Conservation (phyloP, 1,140 invertebrate genomes). For the Magallana gigas region DNA sequence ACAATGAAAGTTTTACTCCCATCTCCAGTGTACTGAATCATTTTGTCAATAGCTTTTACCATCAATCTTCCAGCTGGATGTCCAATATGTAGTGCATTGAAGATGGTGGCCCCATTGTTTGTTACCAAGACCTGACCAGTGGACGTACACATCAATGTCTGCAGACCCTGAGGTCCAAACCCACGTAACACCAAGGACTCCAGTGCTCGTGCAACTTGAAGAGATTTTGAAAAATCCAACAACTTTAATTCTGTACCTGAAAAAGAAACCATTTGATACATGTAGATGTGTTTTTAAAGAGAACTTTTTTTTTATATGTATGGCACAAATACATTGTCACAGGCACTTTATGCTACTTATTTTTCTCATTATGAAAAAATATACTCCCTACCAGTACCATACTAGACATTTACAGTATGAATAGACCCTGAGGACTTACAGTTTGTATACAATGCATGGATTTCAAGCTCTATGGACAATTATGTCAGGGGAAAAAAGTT, state of each 20-base stretch:
- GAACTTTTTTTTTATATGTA: too few relatives aligned
- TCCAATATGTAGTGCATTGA: conserved; percentile 41
- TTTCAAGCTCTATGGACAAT: too few relatives aligned
- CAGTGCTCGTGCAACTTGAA: not conserved
- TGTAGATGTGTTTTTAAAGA: too few relatives aligned
- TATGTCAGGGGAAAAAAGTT: too few relatives aligned
- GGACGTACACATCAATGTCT: conserved; percentile 41
- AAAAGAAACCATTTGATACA: not conserved
- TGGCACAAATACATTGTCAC: too few relatives aligned
- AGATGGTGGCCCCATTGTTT: conserved; percentile 42
- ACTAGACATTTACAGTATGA: too few relatives aligned
- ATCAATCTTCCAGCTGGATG: conserved; percentile 52
- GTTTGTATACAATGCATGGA: too few relatives aligned
- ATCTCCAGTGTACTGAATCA: conserved; percentile 43
- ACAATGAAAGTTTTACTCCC: conserved; percentile 50
- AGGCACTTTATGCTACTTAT: too few relatives aligned
- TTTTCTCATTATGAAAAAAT: too few relatives aligned
- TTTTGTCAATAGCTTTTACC: conserved; percentile 38
- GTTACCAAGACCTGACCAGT: conserved; percentile 51
- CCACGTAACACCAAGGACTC: conserved; percentile 32
- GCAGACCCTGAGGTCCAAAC: conserved; percentile 47
- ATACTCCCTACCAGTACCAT: too few relatives aligned
- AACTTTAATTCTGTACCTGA: not conserved
- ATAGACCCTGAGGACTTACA: too few relatives aligned
- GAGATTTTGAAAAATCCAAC: conserved; percentile 20